Base-by-base conservation (phyloP, 2,888 invertebrate genomes). In the Stenodema calcarata region DNA sequence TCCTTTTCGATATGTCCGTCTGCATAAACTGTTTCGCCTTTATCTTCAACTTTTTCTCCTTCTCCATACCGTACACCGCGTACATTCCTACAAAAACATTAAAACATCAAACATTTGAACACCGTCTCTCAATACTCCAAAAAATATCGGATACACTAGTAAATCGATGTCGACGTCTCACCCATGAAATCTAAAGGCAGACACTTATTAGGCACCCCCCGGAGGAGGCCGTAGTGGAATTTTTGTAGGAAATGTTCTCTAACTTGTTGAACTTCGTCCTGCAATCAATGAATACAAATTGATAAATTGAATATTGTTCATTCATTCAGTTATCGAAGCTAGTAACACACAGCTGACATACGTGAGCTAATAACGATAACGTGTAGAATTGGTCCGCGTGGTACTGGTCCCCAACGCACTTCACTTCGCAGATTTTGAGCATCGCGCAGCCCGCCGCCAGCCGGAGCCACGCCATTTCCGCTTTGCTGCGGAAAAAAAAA, bases 361-460 rank as follows among this genome's bases (percentile, higher is more conserved):
- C 95, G 90, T 96, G 95, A 94, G 99, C 97, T 87, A 99, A 93
- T 90, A 96, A 95, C 0, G 98, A 97, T 44, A 99, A 92, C 90
- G 97, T 96, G 91, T 97, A 98, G 92, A 97, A 99, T 92, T 99
- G 98, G 90, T 98, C 97, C 0, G 96, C 95, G 1, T 96, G 97
- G 91, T 97, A 97, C 91, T 98, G 97, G 91, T 98, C 98, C 0
- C 98, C 97, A 84, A 98, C 99, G 79, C 97, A 97, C 90, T 97
- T 97, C 91, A 99, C 98, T 90, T 99, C 98, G 92, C 98, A 98
- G 79, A 99, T 96, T 92, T 98, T 99, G 82, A 99, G 92, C 96
- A 99, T 98, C 78, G 98, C 97, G 91, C 96, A 96, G 86, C 98
- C 99, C 7, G 99, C 98, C 16, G 97, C 95, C 62, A 99, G 92